Percentiles rank a stretch among this genome's conserved stretches.
Evolutionary conservation across 2,888 invertebrate genomes (phyloP).

Genomic region (Crocallis elinguaria): DNA sequence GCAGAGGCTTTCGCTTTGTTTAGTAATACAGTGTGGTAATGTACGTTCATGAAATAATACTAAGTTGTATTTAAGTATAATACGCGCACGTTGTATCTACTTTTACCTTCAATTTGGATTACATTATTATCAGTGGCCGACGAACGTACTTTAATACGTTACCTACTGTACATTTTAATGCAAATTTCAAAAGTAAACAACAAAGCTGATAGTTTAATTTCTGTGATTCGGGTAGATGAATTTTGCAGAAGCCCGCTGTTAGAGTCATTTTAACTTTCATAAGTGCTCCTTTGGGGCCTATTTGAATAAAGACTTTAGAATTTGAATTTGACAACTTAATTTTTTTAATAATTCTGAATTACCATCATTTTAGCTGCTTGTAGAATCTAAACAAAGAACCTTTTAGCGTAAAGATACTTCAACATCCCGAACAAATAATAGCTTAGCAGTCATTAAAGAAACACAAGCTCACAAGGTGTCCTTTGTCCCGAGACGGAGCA

Average conservation of each 20-base stretch:
- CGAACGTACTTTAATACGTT: neutral
- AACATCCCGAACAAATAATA: conserved; percentile 6
- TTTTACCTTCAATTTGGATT: neutral
- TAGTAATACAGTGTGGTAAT: conserved; percentile 8
- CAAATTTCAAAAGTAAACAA: no score
- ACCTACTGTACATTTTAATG: no score
- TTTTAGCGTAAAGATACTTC: conserved; percentile 5
- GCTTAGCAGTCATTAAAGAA: conserved; percentile 16
- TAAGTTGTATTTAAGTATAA: conserved; percentile 1
- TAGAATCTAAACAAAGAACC: neutral
- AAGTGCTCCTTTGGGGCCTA: no score
- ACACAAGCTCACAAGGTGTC: conserved; percentile 9
- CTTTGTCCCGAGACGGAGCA: conserved; percentile 36
- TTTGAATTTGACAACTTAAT: no score
- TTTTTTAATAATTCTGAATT: no score
- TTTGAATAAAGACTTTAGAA: no score
- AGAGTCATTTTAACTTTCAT: no score
- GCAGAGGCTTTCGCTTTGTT: conserved; percentile 13
- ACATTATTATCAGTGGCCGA: neutral
- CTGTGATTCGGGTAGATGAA: no score
- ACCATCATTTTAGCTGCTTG: neutral
- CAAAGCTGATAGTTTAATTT: no score
- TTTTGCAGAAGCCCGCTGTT: no score
- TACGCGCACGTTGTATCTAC: neutral
- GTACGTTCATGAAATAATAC: conserved; percentile 3